phyloP scores from a whole-genome alignment of 2,888 invertebrate species.

The Vesta saturnalis region DNA sequence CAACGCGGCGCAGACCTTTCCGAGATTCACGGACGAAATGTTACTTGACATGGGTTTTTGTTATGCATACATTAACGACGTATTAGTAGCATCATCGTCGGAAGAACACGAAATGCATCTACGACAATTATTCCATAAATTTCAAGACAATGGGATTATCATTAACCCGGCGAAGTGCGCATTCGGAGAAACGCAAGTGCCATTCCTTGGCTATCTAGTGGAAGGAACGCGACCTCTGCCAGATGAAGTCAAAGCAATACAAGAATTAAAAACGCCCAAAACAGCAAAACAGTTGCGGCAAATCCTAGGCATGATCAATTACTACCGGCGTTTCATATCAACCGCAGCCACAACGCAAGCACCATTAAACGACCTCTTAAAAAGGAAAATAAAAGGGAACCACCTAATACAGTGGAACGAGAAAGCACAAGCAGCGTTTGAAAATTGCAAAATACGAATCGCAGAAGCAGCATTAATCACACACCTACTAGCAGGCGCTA shows the following conservation, averaged over 20 bases:
- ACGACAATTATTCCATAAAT: no score
- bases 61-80: not conserved
- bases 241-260: no score
- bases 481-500: not conserved
- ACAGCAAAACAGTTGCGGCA: not conserved
- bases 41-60: no score
- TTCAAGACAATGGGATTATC: not conserved
- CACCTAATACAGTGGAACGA: not conserved
- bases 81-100: not conserved
- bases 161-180: no score
- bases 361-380: not conserved
- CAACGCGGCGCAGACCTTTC: no score
- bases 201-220: not conserved
- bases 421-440: no score
- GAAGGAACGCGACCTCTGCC: not conserved
- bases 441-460: no score
- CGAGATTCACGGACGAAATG: not conserved
- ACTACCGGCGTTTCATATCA: not conserved
- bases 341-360: no score
- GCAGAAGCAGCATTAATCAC: not conserved
- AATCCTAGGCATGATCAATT: not conserved
- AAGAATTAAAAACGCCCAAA: not conserved
- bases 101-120: no score
- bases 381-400: not conserved
- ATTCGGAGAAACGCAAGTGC: no score